Evolutionary conservation across 2,888 invertebrate genomes (phyloP).

Genomic region (Polyommatus icarus): DNA sequence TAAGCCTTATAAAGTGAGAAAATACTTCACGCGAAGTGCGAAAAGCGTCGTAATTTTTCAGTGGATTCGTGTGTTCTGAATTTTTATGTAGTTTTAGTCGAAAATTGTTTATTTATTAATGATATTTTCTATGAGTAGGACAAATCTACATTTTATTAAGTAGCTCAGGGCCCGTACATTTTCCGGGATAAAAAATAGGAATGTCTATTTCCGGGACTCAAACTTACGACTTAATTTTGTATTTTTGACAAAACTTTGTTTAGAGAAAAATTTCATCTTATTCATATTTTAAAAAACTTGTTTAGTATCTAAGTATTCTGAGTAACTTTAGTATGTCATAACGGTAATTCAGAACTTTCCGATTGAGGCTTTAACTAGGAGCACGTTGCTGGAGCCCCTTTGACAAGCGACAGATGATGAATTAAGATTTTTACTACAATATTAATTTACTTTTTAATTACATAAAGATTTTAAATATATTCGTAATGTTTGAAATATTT

Average conservation of each 20-base stretch:
- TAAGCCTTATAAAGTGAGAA: conserved; percentile 3
- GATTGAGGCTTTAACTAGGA: neutral
- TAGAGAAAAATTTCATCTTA: no score
- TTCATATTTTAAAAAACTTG: no score
- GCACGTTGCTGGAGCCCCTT: neutral
- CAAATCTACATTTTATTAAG: no score
- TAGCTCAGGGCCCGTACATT: no score
- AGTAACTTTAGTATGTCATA: neutral
- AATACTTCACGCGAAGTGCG: neutral
- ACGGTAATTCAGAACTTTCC: neutral
- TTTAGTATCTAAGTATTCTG: neutral
- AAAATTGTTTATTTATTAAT: neutral
- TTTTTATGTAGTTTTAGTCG: neutral
- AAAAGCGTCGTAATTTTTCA: neutral
- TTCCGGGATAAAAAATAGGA: no score
- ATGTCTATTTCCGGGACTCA: no score
- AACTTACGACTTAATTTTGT: no score
- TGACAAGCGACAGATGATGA: neutral
- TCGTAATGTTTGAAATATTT: no score
- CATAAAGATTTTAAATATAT: no score
- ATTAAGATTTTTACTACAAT: neutral
- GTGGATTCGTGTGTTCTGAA: neutral
- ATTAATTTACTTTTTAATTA: neutral
- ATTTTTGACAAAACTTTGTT: no score
- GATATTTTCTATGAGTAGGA: no score